Base-by-base conservation (phyloP, 1,140 invertebrate genomes). In the Oryctes rhinoceros region DNA sequence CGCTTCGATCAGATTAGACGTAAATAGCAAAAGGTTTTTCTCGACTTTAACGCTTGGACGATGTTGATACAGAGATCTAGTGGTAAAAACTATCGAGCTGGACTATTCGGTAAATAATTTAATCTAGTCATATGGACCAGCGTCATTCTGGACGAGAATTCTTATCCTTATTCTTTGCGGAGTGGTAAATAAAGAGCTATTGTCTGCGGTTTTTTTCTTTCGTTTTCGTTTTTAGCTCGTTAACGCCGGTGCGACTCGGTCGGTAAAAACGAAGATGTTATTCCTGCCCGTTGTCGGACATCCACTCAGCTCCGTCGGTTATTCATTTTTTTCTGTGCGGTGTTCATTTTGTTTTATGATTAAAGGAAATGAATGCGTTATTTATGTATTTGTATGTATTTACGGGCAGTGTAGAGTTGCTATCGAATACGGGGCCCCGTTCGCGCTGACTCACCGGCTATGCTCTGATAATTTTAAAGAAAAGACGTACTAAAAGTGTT, bases 391-490 rank as follows among this genome's bases (percentile, higher is more conserved):
- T 59, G 53, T 59, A 18, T 6, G n/a, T 59, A 59, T 59, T 59
- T 59, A 6, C 53, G 53, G 15, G 53, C 53, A 44, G 39, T 3
- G 39, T 44, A 7, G 24, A 30, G 39, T 10, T 44, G 39, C 39
- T 5, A 44, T 44, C 39, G 39, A 7, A 44, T 44, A 44, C 39
- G 39, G 39, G 39, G 39, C 39, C 39, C 39, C 39, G 53, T 15
- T 18, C 13, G 24, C 24, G 65, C 24, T 71, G 65, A 71, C 65
- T 71, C 65, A 71, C 65, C 65, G 35, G 65, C 65, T 71, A 71
- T 71, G 65, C 65, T 71, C 65, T 71, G 65, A 71, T 71, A 71
- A 71, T 71, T 71, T 71, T 71, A 71, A 71, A 37, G 65, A 71
- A 71, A 67, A 71, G 65, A 37, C 65, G 24, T 3, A 71, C 65